Base-by-base conservation (phyloP, 2,113 vertebrate species). In the Odocoileus virginianus region DNA sequence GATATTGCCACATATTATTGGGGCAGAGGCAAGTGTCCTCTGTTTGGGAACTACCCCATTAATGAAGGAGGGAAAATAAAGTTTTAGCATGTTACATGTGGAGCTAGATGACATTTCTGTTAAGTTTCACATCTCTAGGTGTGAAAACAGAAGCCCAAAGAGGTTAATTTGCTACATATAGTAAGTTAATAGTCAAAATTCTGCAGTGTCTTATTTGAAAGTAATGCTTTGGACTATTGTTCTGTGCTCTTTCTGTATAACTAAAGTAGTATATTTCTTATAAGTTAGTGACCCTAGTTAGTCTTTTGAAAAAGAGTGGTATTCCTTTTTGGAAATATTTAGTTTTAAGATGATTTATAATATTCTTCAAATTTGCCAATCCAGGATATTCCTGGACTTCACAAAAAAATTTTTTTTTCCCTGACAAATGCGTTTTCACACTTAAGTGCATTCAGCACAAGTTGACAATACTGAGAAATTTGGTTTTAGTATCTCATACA, bases 391-490 rank as follows among this genome's bases (percentile, higher is more conserved):
- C 30, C 50, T 88, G n/a, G 40, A 40, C 47, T 85, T 96, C 54
- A 86, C 30, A 91, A 40, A 83, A 91, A 40, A 83, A 1, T 33
- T 43, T 76, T 43, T 94, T 55, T 95, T 60, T 50, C 23, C 16
- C 16, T 89, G 40, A 82, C 82, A 94, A 58, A 60, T 30, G 36
- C 23, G 2, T 74, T 82, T 91, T 96, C 88, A 86, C 58, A 91
- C 36, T 95, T 89, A 95, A 92, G 76, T 67, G 23, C 45, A 55
- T 45, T 94, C 14, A 61, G 17, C 58, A 64, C 25, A 82, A 47
- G 30, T 64, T 95, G 90, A 88, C 25, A 96, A 54, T 93, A 74
- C 79, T 87, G 55, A 95, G 36, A 92, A 86, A 94, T 89, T 92
- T 78, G 11, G n/a, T 91, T 97, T 89, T n/a, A 95, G 6, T 91